phyloP scores from a whole-genome alignment of 1,140 invertebrate genomes.

The Amyelois transitella region DNA sequence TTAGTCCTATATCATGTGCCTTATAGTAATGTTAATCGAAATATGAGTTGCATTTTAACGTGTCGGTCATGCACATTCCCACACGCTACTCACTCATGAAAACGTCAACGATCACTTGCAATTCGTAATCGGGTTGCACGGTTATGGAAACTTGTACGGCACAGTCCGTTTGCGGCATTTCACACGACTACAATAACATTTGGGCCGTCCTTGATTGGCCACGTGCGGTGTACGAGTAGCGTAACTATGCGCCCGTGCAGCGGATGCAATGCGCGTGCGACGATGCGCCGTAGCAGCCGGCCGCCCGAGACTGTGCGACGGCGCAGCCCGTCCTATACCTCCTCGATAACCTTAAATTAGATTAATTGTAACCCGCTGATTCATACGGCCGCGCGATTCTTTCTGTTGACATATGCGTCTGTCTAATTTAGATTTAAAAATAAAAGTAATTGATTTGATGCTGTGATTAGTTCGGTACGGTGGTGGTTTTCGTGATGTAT shows the following conservation, averaged over 20 bases:
- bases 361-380: slow-evolving; percentile 72
- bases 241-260: slow-evolving; percentile 6
- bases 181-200: slow-evolving; percentile 40
- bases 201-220: slow-evolving; percentile 18
- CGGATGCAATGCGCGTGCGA: slow-evolving; percentile 35
- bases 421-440: neutral
- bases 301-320: slow-evolving; percentile 68
- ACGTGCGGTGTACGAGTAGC: slow-evolving; percentile 2
- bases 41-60: slow-evolving; percentile 1
- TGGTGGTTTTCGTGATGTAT: neutral
- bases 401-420: slow-evolving; percentile 44
- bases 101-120: slow-evolving; percentile 67
- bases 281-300: slow-evolving; percentile 44
- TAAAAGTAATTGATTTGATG: neutral
- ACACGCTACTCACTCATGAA: slow-evolving; percentile 66
- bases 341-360: slow-evolving; percentile 70
- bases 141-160: slow-evolving; percentile 64
- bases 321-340: slow-evolving; percentile 49
- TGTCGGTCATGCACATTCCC: neutral
- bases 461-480: neutral
- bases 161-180: slow-evolving; percentile 67
- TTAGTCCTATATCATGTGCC: no score
- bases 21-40: no score
- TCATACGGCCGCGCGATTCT: slow-evolving; percentile 56
- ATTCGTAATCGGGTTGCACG: slow-evolving; percentile 56